Conservation (phyloP, 2,888 invertebrate species). For the Orthosia cruda region DNA sequence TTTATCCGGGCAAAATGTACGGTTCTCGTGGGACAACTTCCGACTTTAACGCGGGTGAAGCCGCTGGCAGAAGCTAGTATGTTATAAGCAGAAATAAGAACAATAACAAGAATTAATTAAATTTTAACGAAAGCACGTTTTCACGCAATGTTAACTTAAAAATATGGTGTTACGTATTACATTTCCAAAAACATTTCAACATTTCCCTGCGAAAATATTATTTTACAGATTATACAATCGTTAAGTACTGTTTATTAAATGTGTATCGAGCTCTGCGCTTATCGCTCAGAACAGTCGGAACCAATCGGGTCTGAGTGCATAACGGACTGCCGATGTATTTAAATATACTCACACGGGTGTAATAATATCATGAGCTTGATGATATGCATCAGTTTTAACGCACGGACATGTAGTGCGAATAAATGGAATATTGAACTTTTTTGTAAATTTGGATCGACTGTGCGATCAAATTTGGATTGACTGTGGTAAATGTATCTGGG, state of each 20-base stretch:
- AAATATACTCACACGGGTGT: conserved; percentile 10
- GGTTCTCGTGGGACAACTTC: too few relatives aligned
- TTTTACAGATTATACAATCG: conserved; percentile 15
- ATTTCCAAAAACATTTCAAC: background rate
- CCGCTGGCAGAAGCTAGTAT: too few relatives aligned
- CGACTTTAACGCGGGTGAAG: too few relatives aligned
- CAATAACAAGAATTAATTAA: background rate
- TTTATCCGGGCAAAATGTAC: too few relatives aligned
- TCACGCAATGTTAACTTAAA: background rate
- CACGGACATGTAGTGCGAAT: background rate
- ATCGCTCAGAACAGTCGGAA: conserved; percentile 34
- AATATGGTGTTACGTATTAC: background rate
- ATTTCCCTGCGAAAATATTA: conserved; percentile 20
- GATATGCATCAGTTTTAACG: background rate
- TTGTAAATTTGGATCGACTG: background rate
- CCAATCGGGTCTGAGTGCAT: conserved; percentile 6
- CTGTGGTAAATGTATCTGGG: too few relatives aligned
- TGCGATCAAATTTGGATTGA: too few relatives aligned
- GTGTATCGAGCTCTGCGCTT: conserved; percentile 19
- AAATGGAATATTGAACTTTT: background rate
- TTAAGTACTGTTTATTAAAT: conserved; percentile 43
- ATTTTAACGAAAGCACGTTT: background rate
- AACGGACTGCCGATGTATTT: conserved; percentile 6
- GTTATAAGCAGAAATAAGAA: background rate
- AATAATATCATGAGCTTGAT: background rate